phyloP scores from a whole-genome alignment of 1,140 invertebrate species.

The Scaptomyza pallida region DNA sequence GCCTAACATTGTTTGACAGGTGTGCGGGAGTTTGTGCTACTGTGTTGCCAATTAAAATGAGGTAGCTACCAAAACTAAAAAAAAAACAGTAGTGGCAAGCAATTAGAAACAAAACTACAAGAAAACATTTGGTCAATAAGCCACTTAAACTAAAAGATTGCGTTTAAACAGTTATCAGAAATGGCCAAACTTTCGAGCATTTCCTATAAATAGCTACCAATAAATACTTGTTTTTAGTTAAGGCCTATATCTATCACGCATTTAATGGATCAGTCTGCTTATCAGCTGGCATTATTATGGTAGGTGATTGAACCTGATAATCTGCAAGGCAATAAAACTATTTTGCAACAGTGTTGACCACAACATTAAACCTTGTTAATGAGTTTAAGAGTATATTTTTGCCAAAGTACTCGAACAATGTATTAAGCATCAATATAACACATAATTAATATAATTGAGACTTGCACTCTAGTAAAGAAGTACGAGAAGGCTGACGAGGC shows the following conservation, averaged over 20 bases:
- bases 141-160: slow-evolving; percentile 24
- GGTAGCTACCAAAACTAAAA: too few relatives aligned
- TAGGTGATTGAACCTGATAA: slow-evolving; percentile 32
- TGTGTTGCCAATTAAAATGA: too few relatives aligned
- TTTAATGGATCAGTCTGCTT: slow-evolving; percentile 11
- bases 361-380: background rate
- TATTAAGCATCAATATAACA: slow-evolving; percentile 74
- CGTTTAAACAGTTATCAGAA: slow-evolving; percentile 25
- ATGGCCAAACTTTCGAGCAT: slow-evolving; percentile 32
- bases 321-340: background rate
- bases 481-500: too few relatives aligned
- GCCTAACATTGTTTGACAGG: too few relatives aligned
- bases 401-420: slow-evolving; percentile 45
- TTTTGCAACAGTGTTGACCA: background rate
- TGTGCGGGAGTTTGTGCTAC: too few relatives aligned
- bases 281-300: background rate
- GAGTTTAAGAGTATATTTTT: too few relatives aligned
- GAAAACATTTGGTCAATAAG: slow-evolving; percentile 42
- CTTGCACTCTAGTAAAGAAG: too few relatives aligned
- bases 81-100: slow-evolving; percentile 29
- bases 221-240: slow-evolving; percentile 4
- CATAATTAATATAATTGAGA: slow-evolving; percentile 75
- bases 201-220: slow-evolving; percentile 53
- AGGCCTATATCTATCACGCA: slow-evolving; percentile 23
- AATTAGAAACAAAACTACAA: background rate